Base-by-base conservation (phyloP, 2,888 invertebrate genomes). In the Melanchra persicariae region DNA sequence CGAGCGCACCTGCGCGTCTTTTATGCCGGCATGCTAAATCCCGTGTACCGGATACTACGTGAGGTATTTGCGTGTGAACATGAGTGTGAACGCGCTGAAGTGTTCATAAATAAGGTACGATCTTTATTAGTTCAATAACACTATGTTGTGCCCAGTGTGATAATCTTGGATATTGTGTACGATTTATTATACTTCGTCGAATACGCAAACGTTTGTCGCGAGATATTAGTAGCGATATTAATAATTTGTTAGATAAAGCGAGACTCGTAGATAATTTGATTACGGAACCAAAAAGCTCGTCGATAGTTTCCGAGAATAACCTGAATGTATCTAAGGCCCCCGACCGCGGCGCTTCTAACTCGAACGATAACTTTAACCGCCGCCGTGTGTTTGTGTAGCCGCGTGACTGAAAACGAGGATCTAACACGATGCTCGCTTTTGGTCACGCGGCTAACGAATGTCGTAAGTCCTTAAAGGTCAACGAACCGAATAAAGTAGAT, bases 111-210 rank as follows among this genome's bases (percentile, higher is more conserved):
- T 19, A 59, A 26, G 24, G 26, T 43, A 43, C 59, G 43, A 59
- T 59, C 26, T 6, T 43, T 40, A 26, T 26, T 59, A 43, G 26
- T 26, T 43, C 10, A 26, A 26, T 26, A 43, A 59, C 43, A 43
- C 10, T 59, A 59, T 26, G 19, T 26, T 37, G 43, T 59, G 19
- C 59, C 59, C 26, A 59, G 10, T 6, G 43, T 30, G 1, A 60
- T 60, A 45, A 26, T 45, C 12, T 19, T 60, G 15, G 60, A 60
- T 60, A 47, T 60, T 45, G 60, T 60, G 60, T 47, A 60, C 45
- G 15, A 45, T n/a, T n/a, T 60, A 30, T 43, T 58, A 24, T 24
- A 58, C n/a, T n/a, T 10, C 58, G 58, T 37, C 37, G 57, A 22
- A 37, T 57, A 22, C 22, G 57, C 1, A 47, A 47, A 60, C 60